These are phyloP conservation scores for Solea solea DNA, from an alignment of 2,113 vertebrate genomes.

Conservation along the genomic window DNA sequence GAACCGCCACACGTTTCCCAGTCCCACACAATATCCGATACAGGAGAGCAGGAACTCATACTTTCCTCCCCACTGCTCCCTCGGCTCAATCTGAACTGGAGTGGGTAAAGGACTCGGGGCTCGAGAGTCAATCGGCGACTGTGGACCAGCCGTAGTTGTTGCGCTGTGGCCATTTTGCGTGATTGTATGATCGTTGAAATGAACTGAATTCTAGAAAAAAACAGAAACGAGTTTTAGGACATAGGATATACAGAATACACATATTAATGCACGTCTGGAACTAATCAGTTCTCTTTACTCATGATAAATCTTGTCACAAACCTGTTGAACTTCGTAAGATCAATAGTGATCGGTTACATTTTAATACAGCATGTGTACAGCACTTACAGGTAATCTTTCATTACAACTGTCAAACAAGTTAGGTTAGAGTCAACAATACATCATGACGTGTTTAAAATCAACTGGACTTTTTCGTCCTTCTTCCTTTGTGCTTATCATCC, in stretches of 20 bases:
- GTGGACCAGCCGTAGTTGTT: conserved; percentile 6
- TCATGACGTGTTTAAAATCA: not conserved
- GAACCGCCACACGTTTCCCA: conserved; percentile 87
- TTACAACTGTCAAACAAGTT: not conserved
- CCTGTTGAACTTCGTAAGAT: not conserved
- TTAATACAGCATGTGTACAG: too few species aligned
- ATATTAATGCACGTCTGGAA: not conserved
- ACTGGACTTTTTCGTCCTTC: conserved; percentile 9
- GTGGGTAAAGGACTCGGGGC: conserved; percentile 1
- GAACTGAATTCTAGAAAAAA: conserved; percentile 58
- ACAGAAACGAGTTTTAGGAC: not conserved
- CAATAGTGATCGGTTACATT: not conserved
- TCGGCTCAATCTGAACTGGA: not conserved
- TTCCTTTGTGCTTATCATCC: not conserved
- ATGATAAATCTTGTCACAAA: too few species aligned
- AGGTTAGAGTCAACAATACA: too few species aligned
- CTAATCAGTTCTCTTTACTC: not conserved
- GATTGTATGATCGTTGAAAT: conserved; percentile 56
- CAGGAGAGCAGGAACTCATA: conserved; percentile 87
- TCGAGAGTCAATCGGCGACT: conserved; percentile 35
- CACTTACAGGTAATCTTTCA: not conserved
- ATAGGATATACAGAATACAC: not conserved
- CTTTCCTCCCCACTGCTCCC: conserved; percentile 84
- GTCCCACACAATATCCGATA: conserved; percentile 85
- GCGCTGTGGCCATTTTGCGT: conserved; percentile 44